phyloP scores from a whole-genome alignment of 1,140 invertebrate genomes.

The Aporrectodea caliginosa region DNA sequence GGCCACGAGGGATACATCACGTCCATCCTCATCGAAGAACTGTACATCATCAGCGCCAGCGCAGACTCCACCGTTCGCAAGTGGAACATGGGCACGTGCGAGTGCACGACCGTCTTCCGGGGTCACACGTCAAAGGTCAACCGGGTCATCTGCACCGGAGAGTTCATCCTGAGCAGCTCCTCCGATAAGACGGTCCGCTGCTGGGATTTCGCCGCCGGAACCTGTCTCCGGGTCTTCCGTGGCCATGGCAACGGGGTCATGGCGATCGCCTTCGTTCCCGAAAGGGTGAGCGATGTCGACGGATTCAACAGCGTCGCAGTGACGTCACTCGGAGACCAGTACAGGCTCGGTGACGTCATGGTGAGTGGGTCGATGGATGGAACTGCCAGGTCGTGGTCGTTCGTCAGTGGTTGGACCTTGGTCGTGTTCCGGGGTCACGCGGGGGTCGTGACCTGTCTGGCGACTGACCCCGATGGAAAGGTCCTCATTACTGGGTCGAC shows the following conservation, averaged over 20 bases:
- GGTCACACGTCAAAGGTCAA: constrained; percentile 56
- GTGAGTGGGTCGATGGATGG: constrained; percentile 59
- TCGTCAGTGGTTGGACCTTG: constrained; percentile 56
- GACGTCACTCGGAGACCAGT: constrained; percentile 41
- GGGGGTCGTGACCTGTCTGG: constrained; percentile 58
- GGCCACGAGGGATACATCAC: constrained; percentile 60
- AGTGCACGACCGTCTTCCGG: constrained; percentile 56
- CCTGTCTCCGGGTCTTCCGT: constrained; percentile 52
- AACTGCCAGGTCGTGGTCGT: constrained; percentile 58
- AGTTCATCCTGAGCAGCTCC: constrained; percentile 60
- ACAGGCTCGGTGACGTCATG: constrained; percentile 53
- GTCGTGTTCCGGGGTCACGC: constrained; percentile 57
- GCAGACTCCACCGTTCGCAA: constrained; percentile 60
- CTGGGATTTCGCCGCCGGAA: constrained; percentile 59
- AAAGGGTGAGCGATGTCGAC: constrained; percentile 13
- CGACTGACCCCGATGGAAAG: constrained; percentile 52
- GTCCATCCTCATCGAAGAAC: constrained; percentile 58
- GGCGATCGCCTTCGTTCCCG: constrained; percentile 59
- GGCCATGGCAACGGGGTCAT: constrained; percentile 60
- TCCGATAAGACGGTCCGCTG: constrained; percentile 59
- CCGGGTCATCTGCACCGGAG: constrained; percentile 59
- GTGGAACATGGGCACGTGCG: constrained; percentile 60
- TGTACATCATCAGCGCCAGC: constrained; percentile 59
- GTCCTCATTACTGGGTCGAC: constrained; percentile 58
- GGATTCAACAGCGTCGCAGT: background rate